These are phyloP conservation scores for Lepisosteus oculatus DNA, from an alignment of 2,113 vertebrate genomes.

Conservation along the genomic window DNA sequence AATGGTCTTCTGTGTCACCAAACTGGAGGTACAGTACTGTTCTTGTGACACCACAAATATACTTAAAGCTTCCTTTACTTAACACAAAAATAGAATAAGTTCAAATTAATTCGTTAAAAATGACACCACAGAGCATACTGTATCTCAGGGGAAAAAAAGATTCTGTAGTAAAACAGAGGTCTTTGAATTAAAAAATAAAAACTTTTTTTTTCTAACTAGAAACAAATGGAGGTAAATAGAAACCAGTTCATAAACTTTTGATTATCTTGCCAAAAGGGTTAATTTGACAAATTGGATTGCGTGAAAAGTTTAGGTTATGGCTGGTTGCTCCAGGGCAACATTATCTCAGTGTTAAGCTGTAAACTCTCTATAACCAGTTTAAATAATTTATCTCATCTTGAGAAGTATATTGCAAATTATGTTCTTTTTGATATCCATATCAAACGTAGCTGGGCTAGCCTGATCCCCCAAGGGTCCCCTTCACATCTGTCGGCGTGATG, in stretches of 20 bases:
- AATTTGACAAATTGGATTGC: neutral
- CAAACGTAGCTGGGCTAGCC: slow-evolving; percentile 46
- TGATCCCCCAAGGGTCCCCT: slow-evolving; percentile 51
- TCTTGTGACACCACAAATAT: neutral
- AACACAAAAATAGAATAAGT: neutral
- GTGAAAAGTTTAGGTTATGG: slow-evolving; percentile 12
- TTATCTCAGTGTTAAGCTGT: slow-evolving; percentile 36
- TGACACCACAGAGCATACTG: too few species aligned
- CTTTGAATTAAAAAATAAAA: neutral
- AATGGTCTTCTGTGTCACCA: neutral
- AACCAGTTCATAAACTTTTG: neutral
- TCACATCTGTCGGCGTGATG: slow-evolving; percentile 54
- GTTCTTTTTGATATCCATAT: slow-evolving; percentile 61
- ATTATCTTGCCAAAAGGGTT: neutral
- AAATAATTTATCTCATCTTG: slow-evolving; percentile 62
- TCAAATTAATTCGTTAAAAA: neutral
- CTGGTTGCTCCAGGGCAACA: slow-evolving; percentile 29
- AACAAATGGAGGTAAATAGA: neutral
- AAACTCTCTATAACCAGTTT: slow-evolving; percentile 44
- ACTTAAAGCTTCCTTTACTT: neutral
- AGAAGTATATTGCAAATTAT: slow-evolving; percentile 60
- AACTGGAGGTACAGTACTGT: neutral
- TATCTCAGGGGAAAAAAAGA: slow-evolving; percentile 14
- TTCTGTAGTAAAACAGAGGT: neutral
- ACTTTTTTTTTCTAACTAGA: neutral